Evolutionary conservation across 2,113 vertebrate species (phyloP).

Genomic region (Erythrolamprus reginae): DNA sequence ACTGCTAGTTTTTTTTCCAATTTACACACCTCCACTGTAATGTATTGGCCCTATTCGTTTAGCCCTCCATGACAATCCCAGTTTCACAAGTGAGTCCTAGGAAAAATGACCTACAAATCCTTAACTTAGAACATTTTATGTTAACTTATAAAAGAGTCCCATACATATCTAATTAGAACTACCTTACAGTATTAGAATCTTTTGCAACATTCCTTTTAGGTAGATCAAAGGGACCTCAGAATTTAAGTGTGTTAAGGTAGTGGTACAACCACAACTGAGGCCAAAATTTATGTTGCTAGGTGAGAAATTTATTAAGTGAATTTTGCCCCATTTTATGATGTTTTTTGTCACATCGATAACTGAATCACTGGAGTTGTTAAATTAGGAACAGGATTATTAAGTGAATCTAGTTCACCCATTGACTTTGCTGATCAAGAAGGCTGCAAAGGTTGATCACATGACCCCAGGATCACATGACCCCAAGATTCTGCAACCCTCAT

Average conservation of each 20-base stretch:
- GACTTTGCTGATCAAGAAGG: background rate
- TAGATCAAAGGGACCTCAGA: background rate
- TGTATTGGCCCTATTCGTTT: background rate
- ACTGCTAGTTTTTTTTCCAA: background rate
- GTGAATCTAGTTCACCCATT: background rate
- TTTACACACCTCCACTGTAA: background rate
- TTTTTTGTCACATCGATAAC: background rate
- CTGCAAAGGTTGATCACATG: background rate
- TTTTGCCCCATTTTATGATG: background rate
- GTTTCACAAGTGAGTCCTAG: background rate
- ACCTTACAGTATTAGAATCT: background rate
- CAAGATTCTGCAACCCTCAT: background rate
- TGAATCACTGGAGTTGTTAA: background rate
- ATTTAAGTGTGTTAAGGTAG: background rate
- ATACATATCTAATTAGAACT: background rate
- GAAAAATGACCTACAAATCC: background rate
- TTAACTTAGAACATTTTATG: background rate
- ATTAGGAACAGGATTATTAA: background rate
- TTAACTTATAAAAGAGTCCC: background rate
- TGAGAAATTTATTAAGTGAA: background rate
- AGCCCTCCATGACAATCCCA: background rate
- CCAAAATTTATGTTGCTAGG: background rate
- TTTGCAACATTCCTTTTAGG: background rate
- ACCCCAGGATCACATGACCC: background rate
- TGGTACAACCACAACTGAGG: background rate